Evolutionary conservation across 2,797 vertebrate species (phyloP), one percentile per base, ranked within the genome.

Genomic region (Thamnophis elegans): DNA sequence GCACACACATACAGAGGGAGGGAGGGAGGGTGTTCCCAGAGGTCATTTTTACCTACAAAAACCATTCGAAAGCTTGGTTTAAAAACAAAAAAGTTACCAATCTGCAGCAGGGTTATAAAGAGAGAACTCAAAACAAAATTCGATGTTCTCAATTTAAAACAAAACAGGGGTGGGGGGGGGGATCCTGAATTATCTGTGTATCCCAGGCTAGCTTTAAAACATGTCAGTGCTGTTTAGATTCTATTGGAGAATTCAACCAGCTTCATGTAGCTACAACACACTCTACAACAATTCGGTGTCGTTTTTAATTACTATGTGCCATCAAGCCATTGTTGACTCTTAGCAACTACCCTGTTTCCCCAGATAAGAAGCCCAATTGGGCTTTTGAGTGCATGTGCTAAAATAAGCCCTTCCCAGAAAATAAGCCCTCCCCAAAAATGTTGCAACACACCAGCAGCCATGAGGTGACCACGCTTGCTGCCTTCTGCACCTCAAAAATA

Each of bases 21-120:
- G 6, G 5, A 32, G 65, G 3, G 65, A 20, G 65, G 3, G 16
- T 20, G 16, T n/a, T 58, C 6, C 62, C 54, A 47, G 25, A 94
- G 95, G 95, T 97, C 96, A 94, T 95, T 97, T 96, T 95, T 94
- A 94, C 93, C 94, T 94, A 96, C 92, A 94, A 85, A 94, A 96
- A 95, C 93, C 94, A 93, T 96, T 94, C 89, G 62, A 95, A 62
- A 96, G 96, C 18, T 58, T 20, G 56, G 18, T 20, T 58, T 58
- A 0, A 18, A 18, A 56, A 56, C 16, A 56, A 55, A 55, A 55
- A 58, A 20, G 89, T 88, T 92, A 93, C 96, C 93, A 94, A 87
- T 93, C 93, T 0, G 78, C 93, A 22, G 51, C 54, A 95, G 32
- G 65, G 92, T 93, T 59, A 36, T 14, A 20, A 91, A 93, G 95